phyloP scores from a whole-genome alignment of 2,113 vertebrate genomes.

The Nerophis lumbriciformis region DNA sequence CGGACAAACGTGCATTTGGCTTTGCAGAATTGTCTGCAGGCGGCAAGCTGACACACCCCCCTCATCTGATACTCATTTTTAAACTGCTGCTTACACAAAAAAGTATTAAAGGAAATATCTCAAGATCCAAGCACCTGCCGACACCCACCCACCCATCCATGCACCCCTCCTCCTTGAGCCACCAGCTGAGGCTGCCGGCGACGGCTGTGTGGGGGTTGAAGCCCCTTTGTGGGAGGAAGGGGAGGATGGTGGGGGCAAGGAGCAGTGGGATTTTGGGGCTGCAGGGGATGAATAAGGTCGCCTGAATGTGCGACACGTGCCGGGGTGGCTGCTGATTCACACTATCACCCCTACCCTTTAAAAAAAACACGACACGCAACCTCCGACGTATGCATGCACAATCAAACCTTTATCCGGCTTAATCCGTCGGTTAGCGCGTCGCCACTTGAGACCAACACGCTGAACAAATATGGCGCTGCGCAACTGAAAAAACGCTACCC shows the following conservation, averaged over 20 bases:
- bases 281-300: conserved; percentile 59
- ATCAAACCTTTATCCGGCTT: conserved; percentile 30
- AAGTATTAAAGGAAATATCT: not conserved
- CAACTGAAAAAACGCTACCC: conserved; percentile 10
- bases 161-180: conserved; percentile 25
- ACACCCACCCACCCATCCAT: conserved; percentile 9
- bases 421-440: conserved; percentile 30
- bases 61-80: too few relatives aligned
- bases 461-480: conserved; percentile 20
- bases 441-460: conserved; percentile 16
- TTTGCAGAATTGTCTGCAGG: not conserved
- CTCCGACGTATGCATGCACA: conserved; percentile 16
- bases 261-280: conserved; percentile 44
- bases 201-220: conserved; percentile 46
- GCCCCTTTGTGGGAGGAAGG: conserved; percentile 47
- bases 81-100: not conserved
- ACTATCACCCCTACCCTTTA: conserved; percentile 12
- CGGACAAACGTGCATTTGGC: not conserved
- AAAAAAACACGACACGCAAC: conserved; percentile 39
- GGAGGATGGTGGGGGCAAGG: conserved; percentile 26
- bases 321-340: conserved; percentile 49
- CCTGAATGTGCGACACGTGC: conserved; percentile 64
- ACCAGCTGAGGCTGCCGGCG: conserved; percentile 54
- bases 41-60: not conserved
- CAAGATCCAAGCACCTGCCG: conserved; percentile 27